phyloP scores from a whole-genome alignment of 2,888 invertebrate genomes.

The Synanthedon formicaeformis region DNA sequence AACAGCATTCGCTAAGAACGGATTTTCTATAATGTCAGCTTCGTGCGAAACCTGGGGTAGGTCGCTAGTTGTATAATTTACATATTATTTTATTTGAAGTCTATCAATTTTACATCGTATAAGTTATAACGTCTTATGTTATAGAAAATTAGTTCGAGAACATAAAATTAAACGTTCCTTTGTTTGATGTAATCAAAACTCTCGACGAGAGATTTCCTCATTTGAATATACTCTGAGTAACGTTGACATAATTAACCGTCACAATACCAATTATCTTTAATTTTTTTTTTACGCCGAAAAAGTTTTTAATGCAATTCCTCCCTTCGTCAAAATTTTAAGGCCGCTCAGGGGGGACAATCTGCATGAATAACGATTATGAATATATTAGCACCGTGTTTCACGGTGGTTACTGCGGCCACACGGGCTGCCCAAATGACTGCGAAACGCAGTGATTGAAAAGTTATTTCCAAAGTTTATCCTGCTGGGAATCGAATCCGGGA shows the following conservation, averaged over 20 bases:
- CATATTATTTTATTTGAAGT: too few relatives aligned
- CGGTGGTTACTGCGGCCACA: too few relatives aligned
- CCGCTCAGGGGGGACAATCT: constrained; percentile 6
- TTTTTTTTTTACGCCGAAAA: not conserved
- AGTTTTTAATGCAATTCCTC: not conserved
- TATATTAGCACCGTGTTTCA: constrained; percentile 33
- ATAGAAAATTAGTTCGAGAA: not conserved
- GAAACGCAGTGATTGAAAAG: constrained; percentile 9
- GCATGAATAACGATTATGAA: constrained; percentile 43
- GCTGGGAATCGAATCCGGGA: too few relatives aligned
- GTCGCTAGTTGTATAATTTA: too few relatives aligned
- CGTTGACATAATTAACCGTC: not conserved
- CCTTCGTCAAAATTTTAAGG: not conserved
- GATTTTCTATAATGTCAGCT: too few relatives aligned
- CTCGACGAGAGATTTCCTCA: not conserved
- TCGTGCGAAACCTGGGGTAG: too few relatives aligned
- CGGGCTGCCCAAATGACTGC: too few relatives aligned
- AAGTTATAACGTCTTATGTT: not conserved
- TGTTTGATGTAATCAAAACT: not conserved
- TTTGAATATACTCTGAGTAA: not conserved
- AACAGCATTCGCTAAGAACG: too few relatives aligned
- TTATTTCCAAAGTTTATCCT: too few relatives aligned
- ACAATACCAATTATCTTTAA: not conserved
- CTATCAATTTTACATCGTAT: too few relatives aligned
- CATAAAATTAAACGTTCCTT: not conserved